Evolutionary conservation across 2,113 vertebrate genomes (phyloP).

Genomic region (Leucosticte australis): DNA sequence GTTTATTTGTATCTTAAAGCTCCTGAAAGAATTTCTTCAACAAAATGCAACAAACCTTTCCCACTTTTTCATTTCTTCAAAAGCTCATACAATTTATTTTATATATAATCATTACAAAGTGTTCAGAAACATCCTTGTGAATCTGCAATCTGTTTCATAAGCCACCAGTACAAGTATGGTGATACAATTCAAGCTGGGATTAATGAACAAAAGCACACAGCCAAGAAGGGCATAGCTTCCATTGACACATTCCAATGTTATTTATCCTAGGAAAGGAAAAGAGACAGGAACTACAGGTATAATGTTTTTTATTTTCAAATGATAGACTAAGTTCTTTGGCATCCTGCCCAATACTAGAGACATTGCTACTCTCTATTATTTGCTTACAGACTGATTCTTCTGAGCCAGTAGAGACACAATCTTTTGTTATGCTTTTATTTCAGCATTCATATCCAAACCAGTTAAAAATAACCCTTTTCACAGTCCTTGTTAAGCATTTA

Average conservation of each 20-base stretch:
- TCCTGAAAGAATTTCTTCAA: neutral
- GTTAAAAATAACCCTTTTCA: neutral
- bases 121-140: neutral
- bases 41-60: neutral
- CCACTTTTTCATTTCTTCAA: neutral
- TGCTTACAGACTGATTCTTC: neutral
- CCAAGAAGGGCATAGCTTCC: neutral
- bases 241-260: neutral
- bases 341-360: neutral
- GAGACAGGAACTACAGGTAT: neutral
- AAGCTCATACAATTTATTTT: neutral
- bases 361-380: neutral
- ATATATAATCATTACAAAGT: neutral
- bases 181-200: neutral
- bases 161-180: neutral
- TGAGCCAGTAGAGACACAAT: neutral
- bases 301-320: neutral
- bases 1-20: neutral
- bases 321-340: neutral
- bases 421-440: neutral
- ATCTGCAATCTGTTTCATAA: neutral
- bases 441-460: neutral
- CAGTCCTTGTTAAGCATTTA: neutral
- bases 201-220: neutral
- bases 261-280: neutral